Conservation (phyloP, 2,888 invertebrate species). For the Hydroisotoma schaefferi region DNA sequence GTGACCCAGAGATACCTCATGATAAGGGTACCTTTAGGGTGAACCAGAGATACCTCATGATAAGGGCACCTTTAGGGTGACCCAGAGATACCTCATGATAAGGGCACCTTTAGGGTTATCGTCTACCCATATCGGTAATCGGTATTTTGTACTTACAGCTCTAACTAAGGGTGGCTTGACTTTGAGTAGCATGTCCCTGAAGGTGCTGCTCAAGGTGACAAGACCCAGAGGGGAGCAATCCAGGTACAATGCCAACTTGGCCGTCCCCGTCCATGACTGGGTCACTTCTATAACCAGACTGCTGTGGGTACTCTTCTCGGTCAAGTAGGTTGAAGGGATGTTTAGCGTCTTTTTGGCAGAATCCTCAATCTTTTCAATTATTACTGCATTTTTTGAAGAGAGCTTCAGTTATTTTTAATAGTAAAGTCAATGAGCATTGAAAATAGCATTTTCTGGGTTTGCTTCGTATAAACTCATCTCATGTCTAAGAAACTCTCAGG, state of each 20-base stretch:
- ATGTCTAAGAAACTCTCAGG: too few relatives aligned
- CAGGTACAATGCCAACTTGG: slow-evolving; percentile 62
- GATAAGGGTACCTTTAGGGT: too few relatives aligned
- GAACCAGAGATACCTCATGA: too few relatives aligned
- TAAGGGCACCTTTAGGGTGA: too few relatives aligned
- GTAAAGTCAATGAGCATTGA: too few relatives aligned
- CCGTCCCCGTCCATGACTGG: slow-evolving; percentile 58
- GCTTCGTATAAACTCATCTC: too few relatives aligned
- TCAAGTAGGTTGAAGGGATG: slow-evolving; percentile 50
- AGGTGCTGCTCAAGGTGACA: slow-evolving; percentile 39
- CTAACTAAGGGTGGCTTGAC: slow-evolving; percentile 41
- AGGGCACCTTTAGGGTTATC: background rate
- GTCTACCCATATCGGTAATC: background rate
- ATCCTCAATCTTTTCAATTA: slow-evolving; percentile 52
- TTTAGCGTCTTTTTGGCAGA: slow-evolving; percentile 50
- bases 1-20: too few relatives aligned
- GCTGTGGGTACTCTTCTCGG: slow-evolving; percentile 58
- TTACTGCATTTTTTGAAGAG: slow-evolving; percentile 31
- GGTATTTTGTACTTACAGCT: slow-evolving; percentile 27
- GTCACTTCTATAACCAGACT: slow-evolving; percentile 59
- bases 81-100: background rate
- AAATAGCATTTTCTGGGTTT: too few relatives aligned
- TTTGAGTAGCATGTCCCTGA: slow-evolving; percentile 43
- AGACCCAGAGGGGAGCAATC: slow-evolving; percentile 64
- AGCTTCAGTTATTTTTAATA: background rate